Conservation (phyloP, 2,888 invertebrate species). For the Eristalis intricaria region DNA sequence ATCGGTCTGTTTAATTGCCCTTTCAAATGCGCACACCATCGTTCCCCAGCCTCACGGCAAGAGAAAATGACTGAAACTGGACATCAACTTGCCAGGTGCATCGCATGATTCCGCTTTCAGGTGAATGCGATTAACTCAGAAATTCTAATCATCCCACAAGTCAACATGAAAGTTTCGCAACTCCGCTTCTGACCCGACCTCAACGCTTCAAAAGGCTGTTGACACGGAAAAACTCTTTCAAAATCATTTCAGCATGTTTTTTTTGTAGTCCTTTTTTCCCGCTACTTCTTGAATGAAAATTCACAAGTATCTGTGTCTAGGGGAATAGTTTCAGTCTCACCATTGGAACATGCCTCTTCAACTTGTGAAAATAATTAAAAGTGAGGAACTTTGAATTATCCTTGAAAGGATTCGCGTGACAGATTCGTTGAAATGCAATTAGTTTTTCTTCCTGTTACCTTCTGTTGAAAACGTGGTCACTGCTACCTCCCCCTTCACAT, state of each 20-base stretch:
- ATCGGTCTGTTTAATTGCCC: too few relatives aligned
- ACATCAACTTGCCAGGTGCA: neutral
- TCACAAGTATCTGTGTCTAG: neutral
- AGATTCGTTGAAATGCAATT: constrained; percentile 61
- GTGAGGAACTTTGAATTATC: constrained; percentile 42
- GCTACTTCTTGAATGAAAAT: neutral
- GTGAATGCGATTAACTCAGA: neutral
- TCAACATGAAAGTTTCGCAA: neutral
- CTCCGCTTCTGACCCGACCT: neutral
- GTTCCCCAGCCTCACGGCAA: too few relatives aligned
- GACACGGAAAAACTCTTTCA: neutral
- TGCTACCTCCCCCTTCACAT: neutral
- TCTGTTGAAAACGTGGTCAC: neutral
- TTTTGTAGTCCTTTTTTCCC: neutral
- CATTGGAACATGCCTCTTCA: neutral
- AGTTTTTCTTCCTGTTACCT: neutral
- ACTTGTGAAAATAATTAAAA: constrained; percentile 1
- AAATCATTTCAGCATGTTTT: neutral
- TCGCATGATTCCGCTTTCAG: neutral
- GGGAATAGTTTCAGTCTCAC: neutral
- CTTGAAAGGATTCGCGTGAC: constrained; percentile 62
- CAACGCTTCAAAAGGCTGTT: neutral
- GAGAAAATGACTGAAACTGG: too few relatives aligned
- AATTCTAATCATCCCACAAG: neutral
- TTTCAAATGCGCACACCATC: too few relatives aligned